A percentile compares a stretch with the other conserved stretches of the same genome.
Evolutionary conservation across 2,888 invertebrate species (phyloP).

Genomic region (Pterobdella sp.): DNA sequence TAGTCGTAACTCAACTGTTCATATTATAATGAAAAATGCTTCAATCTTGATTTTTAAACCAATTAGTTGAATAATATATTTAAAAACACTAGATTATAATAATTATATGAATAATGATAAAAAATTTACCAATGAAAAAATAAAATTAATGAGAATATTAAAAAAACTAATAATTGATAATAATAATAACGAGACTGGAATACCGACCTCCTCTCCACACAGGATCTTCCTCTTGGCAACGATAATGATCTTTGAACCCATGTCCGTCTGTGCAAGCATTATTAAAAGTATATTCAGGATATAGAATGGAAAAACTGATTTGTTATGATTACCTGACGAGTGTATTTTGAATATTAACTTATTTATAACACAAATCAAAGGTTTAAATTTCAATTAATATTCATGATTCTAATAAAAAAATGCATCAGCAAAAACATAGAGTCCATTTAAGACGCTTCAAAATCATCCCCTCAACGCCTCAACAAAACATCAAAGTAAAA

Average conservation of each 20-base stretch:
- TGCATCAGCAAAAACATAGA: no score
- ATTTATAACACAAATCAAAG: no score
- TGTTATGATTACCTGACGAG: no score
- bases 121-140: background rate
- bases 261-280: constrained; percentile 72
- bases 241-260: constrained; percentile 83
- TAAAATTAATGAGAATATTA: background rate
- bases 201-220: constrained; percentile 85
- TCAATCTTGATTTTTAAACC: background rate
- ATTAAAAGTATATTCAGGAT: no score
- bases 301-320: no score
- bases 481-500: background rate
- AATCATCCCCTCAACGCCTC: background rate
- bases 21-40: constrained; percentile 5
- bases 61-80: background rate
- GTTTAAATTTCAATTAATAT: no score
- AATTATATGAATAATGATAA: background rate
- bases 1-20: constrained; percentile 58
- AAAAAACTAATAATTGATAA: no score
- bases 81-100: background rate
- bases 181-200: no score
- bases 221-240: constrained; percentile 90
- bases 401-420: no score
- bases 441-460: background rate
- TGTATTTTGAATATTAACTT: no score